Base-by-base conservation (phyloP, 2,797 vertebrate species). In the Hapalemur alaotrensis region DNA sequence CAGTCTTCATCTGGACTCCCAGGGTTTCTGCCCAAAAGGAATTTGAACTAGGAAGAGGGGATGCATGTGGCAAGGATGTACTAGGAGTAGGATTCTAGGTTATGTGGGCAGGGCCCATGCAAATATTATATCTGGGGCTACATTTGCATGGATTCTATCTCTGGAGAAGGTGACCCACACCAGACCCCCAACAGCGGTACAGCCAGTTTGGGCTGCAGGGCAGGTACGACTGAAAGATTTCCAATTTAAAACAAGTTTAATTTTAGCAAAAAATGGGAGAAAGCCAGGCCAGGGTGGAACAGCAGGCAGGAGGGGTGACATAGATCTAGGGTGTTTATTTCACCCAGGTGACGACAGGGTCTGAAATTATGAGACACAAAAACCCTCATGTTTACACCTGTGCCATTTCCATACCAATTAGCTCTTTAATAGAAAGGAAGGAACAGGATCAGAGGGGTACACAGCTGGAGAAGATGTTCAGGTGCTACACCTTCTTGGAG, bases 351-450 rank as follows among this genome's bases (percentile, higher is more conserved):
- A 97, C 52, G 70, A 93, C 22, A 25, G 76, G 95, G 90, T 65
- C 91, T 91, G 89, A 95, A 97, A 95, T 85, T 22, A 89, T 43
- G 54, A 97, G 91, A 95, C 70, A 94, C 91, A 95, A 94, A 91
- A 93, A n/a, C 84, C 73, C 91, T 84, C 92, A 63, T 94, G 97
- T 97, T 97, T 97, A 97, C 97, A 98, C 97, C 98, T 98, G 97
- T 94, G 85, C 78, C 57, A 70, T 86, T 95, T 97, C 96, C 97
- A 88, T 95, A 76, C 91, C 96, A 97, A 97, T 98, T 89, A 97
- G 93, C 83, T 88, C 96, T 93, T 84, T 69, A 94, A 97, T 96
- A 95, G 95, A 90, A 97, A 96, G 94, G 92, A 94, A 97, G 91
- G 96, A 88, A 11, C 63, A 65, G 81, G 57, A 59, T 73, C 41